Evolutionary conservation across 53 echinoderm and acorn worm genomes (phyloP), one percentile per base, ranked within the genome.

Genomic region (Glandiceps talaboti): DNA sequence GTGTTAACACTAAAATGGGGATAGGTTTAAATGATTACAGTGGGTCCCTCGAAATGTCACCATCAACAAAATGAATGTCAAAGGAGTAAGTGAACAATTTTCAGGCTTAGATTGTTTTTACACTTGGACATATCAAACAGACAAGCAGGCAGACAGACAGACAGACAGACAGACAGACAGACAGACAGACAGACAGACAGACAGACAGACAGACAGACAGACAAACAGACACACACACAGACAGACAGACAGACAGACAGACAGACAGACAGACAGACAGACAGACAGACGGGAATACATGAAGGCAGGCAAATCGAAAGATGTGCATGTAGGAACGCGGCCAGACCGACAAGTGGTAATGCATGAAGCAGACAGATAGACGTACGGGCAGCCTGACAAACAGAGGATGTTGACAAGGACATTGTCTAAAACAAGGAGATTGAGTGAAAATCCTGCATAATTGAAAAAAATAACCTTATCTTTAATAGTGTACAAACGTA

Each of bases 151-250:
- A 45, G 64, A 45, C 64, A 45, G 64, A 45, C 64, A 45, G 64
- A 45, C 64, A 45, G 64, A 45, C 64, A 45, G 64, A 45, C 64
- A 45, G 64, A 45, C 64, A 45, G 64, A 45, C 64, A 45, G 64
- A 45, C 64, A 45, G 64, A 45, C 64, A 45, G 64, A 45, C 64
- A 45, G 64, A 45, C 64, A 45, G 64, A 45, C 20, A 45, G 64
- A 45, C 20, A 45, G 64, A 45, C 20, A 45, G 64, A 45, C 20
- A 45, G 64, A 45, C 20, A 45, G 64, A 45, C 20, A 45, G 64
- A 45, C 20, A 45, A 20, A 45, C 20, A 45, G 64, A 45, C 20
- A 45, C 6, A 45, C 20, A 45, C 6, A 45, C 20, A 45, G 64
- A 45, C 20, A 45, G 64, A 45, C 20, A 45, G 64, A 45, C 64